phyloP scores from a whole-genome alignment of 2,797 vertebrate genomes.

The Enteromius afrohamiltoni region DNA sequence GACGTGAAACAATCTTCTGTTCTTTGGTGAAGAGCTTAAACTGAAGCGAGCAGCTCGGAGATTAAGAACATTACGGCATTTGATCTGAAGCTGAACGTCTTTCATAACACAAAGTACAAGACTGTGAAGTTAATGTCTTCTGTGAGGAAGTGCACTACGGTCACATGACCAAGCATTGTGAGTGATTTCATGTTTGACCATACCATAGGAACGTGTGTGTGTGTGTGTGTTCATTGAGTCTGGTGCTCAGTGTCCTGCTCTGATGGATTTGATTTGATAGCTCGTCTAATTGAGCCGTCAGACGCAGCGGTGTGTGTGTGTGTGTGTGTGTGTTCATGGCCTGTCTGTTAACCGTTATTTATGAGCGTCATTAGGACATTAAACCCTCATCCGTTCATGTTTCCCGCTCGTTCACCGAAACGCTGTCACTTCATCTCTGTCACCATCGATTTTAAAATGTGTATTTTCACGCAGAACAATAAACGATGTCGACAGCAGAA shows the following conservation, averaged over 20 bases:
- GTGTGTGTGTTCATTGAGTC: constrained; percentile 16
- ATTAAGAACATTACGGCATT: not conserved
- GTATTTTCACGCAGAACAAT: not conserved
- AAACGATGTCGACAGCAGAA: not conserved
- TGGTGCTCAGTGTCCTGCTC: constrained; percentile 33
- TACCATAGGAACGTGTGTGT: not conserved
- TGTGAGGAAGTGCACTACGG: not conserved
- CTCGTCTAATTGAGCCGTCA: constrained; percentile 84
- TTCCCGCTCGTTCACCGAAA: constrained; percentile 38
- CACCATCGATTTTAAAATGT: not conserved
- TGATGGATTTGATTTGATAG: constrained; percentile 77
- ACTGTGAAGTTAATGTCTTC: not conserved
- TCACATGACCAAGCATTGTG: not conserved
- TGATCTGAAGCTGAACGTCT: not conserved
- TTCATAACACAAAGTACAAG: not conserved
- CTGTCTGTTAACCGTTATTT: constrained; percentile 82
- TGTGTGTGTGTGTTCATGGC: constrained; percentile 45
- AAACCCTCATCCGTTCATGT: constrained; percentile 80
- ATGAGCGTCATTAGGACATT: constrained; percentile 82
- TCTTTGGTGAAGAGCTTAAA: not conserved
- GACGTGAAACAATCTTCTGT: not conserved
- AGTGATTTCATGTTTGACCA: not conserved
- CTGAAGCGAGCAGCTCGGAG: not conserved
- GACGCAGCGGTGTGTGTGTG: constrained; percentile 69
- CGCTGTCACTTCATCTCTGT: constrained; percentile 34